Base-by-base conservation (phyloP, 1,140 invertebrate species). In the Araneus ventricosus region DNA sequence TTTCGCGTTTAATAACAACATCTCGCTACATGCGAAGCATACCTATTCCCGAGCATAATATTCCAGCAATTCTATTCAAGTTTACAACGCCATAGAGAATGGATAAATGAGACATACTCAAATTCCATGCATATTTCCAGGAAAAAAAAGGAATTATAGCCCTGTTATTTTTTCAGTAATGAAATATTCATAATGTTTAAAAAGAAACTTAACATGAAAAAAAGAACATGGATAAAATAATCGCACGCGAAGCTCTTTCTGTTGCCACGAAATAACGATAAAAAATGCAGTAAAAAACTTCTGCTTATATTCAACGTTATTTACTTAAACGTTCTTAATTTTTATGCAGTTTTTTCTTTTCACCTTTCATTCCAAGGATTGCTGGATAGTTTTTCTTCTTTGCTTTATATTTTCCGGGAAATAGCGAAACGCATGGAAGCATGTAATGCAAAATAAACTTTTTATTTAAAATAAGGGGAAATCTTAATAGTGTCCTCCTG, bases 361-460 rank as follows among this genome's bases (percentile, higher is more conserved):
- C 27, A n/a, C 52, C 84, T 30, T 22, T 61, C 24, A 41, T 41
- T 88, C 34, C 37, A 39, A 24, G 59, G 39, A 67, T 67, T 88
- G 86, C 61, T 4, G 20, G 6, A 27, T 20, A 61, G 10, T 88
- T 67, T 41, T 67, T 67, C 27, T 85, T 67, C n/a, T 1, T 22
- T 37, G n/a, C 39, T 27, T 8, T 8, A 30, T 8, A 52, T 52
- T 52, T 52, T 52, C 63, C 6, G 27, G 27, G 63, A n/a, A 67
- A 30, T 10, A 39, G 30, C 37, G 24, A 14, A 22, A 57, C 22
- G 61, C 88, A 67, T 57, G 88, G 41, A 57, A 79, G 41, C 88
- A 67, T 75, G 88, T 89, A 89, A 89, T 89, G 88, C 34, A 57
- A 89, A 45, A 89, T 89, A 89, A 79, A 89, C 70, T 79, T 89